Evolutionary conservation across 2,113 vertebrate species (phyloP).

Genomic region (Psittacus erithacus): DNA sequence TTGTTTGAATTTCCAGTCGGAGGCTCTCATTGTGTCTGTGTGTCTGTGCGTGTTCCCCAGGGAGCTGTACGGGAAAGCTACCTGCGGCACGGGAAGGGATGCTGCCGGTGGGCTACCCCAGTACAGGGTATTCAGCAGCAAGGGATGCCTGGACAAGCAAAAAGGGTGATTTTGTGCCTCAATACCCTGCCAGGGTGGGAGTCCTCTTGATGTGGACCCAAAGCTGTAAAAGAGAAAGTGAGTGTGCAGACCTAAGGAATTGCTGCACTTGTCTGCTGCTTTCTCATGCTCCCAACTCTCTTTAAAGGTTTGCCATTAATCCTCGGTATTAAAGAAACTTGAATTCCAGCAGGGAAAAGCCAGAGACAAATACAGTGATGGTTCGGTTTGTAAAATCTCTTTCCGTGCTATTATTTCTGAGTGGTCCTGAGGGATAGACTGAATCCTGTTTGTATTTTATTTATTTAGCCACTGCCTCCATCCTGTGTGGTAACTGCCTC

Average conservation of each 20-base stretch:
- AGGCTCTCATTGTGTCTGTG: slow-evolving; percentile 58
- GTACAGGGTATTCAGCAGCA: rapidly evolving
- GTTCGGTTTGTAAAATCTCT: neutral
- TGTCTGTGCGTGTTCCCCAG: neutral
- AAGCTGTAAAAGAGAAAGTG: neutral
- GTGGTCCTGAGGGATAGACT: neutral
- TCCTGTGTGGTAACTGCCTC: slow-evolving; percentile 16
- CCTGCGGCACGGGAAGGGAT: neutral
- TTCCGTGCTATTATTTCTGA: neutral
- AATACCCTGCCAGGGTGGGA: neutral
- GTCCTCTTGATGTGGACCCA: neutral
- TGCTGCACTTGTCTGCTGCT: neutral
- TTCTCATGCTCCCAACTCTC: neutral
- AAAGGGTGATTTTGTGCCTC: neutral
- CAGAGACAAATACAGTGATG: neutral
- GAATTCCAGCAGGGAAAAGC: neutral
- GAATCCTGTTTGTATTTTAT: neutral
- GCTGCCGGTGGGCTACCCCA: neutral
- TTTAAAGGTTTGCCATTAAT: slow-evolving; percentile 16
- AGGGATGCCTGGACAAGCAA: neutral
- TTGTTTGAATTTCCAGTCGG: slow-evolving; percentile 37
- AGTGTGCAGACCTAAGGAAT: neutral
- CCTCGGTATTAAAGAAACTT: neutral
- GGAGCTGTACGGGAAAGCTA: neutral
- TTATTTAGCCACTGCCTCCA: neutral